Evolutionary conservation across 2,888 invertebrate genomes (phyloP).

Genomic region (Meteorus cinctellus): DNA sequence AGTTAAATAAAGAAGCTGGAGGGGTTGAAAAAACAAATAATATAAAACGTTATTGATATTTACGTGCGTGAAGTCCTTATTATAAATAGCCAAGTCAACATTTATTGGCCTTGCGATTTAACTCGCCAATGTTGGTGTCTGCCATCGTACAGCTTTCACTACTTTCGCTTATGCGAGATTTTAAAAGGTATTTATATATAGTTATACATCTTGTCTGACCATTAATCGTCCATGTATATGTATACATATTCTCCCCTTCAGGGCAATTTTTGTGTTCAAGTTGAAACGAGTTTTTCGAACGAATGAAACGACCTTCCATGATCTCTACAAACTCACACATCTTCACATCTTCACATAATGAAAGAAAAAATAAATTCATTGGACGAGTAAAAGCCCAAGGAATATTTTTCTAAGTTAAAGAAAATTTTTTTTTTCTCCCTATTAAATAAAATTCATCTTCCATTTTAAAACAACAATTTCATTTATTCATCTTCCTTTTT

Average conservation of each 20-base stretch:
- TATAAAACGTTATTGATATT: not conserved
- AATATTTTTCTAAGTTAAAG: not conserved
- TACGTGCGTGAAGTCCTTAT: not conserved
- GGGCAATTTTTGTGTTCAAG: not conserved
- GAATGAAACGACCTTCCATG: conserved; percentile 10
- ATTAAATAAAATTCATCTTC: too few species aligned
- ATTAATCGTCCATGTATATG: conserved; percentile 17
- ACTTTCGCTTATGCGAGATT: conserved; percentile 72
- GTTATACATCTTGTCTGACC: conserved; percentile 26
- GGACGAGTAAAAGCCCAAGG: not conserved
- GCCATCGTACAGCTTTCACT: conserved; percentile 66
- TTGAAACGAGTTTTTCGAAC: conserved; percentile 1
- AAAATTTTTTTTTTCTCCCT: too few species aligned
- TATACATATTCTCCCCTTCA: not conserved
- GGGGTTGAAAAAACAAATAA: not conserved
- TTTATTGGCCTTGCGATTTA: conserved; percentile 24
- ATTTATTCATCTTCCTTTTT: too few species aligned
- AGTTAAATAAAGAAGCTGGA: not conserved
- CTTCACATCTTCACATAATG: too few species aligned
- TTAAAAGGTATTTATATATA: conserved; percentile 52
- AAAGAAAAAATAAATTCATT: not conserved
- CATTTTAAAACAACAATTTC: too few species aligned
- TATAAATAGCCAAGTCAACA: conserved; percentile 1
- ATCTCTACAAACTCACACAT: not conserved
- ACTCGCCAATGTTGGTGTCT: conserved; percentile 22